Evolutionary conservation across 2,797 vertebrate species (phyloP).

Genomic region (Coccyzus lansbergi): DNA sequence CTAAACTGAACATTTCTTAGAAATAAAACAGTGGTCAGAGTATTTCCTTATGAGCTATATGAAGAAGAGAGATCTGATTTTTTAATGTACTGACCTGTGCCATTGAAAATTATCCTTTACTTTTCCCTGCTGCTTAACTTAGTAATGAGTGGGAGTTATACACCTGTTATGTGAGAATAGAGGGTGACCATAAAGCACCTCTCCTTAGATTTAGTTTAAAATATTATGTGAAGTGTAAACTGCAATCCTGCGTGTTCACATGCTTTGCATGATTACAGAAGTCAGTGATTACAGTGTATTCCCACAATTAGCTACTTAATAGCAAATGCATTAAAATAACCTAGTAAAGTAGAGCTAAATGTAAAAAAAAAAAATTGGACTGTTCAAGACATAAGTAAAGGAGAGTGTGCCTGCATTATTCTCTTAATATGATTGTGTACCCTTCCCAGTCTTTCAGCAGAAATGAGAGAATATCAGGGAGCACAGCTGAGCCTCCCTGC

Average conservation of each 20-base stretch:
- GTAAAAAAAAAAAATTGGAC: background rate
- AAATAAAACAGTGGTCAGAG: background rate
- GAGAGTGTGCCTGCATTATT: background rate
- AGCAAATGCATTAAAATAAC: background rate
- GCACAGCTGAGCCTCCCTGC: background rate
- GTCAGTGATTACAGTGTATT: background rate
- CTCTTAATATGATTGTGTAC: background rate
- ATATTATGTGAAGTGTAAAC: conserved; percentile 2
- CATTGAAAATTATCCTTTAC: background rate
- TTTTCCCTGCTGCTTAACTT: background rate
- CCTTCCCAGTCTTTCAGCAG: background rate
- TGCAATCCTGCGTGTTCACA: background rate
- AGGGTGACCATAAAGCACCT: background rate
- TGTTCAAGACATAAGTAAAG: background rate
- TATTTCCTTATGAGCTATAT: background rate
- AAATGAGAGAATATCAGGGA: background rate
- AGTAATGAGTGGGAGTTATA: conserved; percentile 26
- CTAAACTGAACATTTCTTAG: background rate
- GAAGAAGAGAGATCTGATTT: background rate
- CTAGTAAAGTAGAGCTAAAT: background rate
- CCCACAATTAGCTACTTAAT: background rate
- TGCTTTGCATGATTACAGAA: background rate
- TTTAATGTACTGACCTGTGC: background rate
- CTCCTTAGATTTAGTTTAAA: background rate
- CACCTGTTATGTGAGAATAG: background rate